phyloP scores from a whole-genome alignment of 1,140 invertebrate genomes.

The Penaeus japonicus region DNA sequence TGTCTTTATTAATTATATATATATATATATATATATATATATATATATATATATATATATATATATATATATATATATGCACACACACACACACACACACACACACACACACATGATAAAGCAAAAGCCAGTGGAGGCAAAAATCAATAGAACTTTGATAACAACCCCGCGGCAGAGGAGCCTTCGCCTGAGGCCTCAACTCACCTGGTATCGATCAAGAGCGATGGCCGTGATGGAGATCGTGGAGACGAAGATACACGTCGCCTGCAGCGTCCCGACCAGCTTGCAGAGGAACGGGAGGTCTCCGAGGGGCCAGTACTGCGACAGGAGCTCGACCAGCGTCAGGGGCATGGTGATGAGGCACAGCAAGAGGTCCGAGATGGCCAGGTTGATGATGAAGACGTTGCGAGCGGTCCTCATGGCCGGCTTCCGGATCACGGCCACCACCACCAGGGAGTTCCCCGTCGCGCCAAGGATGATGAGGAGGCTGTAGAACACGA shows the following conservation, averaged over 20 bases:
- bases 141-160: too few species aligned
- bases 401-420: constrained; percentile 88
- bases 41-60: neutral
- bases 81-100: neutral
- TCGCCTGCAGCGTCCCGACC: constrained; percentile 81
- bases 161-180: neutral
- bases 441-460: constrained; percentile 81
- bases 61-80: neutral
- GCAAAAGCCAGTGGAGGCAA: neutral
- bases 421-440: constrained; percentile 78
- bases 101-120: neutral
- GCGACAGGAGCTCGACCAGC: constrained; percentile 79
- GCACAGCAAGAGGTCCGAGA: constrained; percentile 84
- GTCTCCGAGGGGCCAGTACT: constrained; percentile 77
- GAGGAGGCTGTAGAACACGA: constrained; percentile 76
- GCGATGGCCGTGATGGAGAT: constrained; percentile 90
- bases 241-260: constrained; percentile 87
- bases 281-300: constrained; percentile 78
- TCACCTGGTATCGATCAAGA: constrained; percentile 78
- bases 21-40: neutral
- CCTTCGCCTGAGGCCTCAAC: constrained; percentile 19
- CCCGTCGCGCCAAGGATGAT: constrained; percentile 80
- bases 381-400: constrained; percentile 88
- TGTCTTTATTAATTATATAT: too few species aligned
- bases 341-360: constrained; percentile 86